Percentiles rank a stretch among this genome's conserved stretches.
These are phyloP conservation scores for Daubentonia madagascariensis DNA, from an alignment of 2,113 vertebrate genomes.

Conservation along the genomic window DNA sequence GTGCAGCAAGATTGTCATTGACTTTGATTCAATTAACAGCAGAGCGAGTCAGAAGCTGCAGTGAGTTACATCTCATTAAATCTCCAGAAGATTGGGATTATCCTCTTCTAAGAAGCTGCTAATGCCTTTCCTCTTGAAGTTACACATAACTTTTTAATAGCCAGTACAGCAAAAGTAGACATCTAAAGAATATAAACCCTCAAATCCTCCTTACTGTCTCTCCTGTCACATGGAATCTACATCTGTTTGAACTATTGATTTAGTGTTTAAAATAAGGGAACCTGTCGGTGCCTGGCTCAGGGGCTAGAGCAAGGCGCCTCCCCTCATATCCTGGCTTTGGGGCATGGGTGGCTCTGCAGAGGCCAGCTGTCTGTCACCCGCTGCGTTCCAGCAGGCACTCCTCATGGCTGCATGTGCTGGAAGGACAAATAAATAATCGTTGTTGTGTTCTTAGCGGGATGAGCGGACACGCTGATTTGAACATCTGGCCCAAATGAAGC, in stretches of 20 bases:
- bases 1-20: conserved; percentile 87
- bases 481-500: conserved; percentile 61
- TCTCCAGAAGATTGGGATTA: conserved; percentile 72
- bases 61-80: conserved; percentile 79
- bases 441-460: neutral
- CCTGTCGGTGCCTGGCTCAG: rapidly evolving
- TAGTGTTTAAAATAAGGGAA: conserved; percentile 44
- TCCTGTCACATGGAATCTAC: conserved; percentile 57
- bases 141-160: conserved; percentile 78
- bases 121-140: conserved; percentile 81
- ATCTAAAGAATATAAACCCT: conserved; percentile 64
- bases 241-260: conserved; percentile 49
- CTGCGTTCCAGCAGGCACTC: neutral
- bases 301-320: neutral
- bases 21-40: conserved; percentile 91
- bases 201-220: neutral
- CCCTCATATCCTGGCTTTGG: neutral
- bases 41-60: conserved; percentile 79
- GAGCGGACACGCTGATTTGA: neutral
- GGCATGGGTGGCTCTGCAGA: neutral
- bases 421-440: conserved; percentile 26
- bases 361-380: neutral
- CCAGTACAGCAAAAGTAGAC: conserved; percentile 58
- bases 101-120: conserved; percentile 77
- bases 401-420: rapidly evolving